Evolutionary conservation across 2,888 invertebrate genomes (phyloP), one percentile per base, ranked within the genome.

Genomic region (Erebia aethiops): DNA sequence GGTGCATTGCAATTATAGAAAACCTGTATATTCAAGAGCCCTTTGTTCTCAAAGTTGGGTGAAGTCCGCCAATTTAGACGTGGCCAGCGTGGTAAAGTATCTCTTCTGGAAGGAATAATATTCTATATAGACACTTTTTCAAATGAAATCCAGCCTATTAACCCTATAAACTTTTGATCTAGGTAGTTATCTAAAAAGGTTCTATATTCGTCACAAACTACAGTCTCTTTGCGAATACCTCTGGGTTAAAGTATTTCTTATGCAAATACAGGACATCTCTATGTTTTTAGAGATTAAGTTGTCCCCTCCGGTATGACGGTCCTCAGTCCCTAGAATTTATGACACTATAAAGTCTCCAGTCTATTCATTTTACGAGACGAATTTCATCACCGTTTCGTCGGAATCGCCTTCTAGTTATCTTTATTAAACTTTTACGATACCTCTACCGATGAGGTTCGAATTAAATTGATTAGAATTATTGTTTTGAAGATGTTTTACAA

Each of bases 311-410:
- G 69, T 67, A 69, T 56, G 60, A 70, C 69, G 80, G 81, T 61
- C 79, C 80, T 78, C 73, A 73, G 72, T 76, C 74, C 78, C 78
- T 77, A 77, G 74, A 77, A 73, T 87, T 90, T 89, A 89, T 82
- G 87, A 85, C 78, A 81, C 77, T 78, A 82, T 89, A 89, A 89
- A 88, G 76, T 79, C 78, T 76, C 77, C 75, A 84, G 82, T 86
- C 84, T 83, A 87, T 87, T 87, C 83, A 83, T 84, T 90, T 90
- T 89, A 90, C 80, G 87, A 83, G 83, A 83, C 80, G 85, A 86
- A 86, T 87, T 89, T 89, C 87, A 87, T 88, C 87, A 87, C 84
- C 81, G 84, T 82, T 84, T 80, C 79, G 82, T 77, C 74, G 77
- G 83, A 84, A 82, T 82, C 81, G 76, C 73, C 79, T 82, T 82